phyloP scores from a whole-genome alignment of 2,113 vertebrate species.

The Patagioenas fasciata region DNA sequence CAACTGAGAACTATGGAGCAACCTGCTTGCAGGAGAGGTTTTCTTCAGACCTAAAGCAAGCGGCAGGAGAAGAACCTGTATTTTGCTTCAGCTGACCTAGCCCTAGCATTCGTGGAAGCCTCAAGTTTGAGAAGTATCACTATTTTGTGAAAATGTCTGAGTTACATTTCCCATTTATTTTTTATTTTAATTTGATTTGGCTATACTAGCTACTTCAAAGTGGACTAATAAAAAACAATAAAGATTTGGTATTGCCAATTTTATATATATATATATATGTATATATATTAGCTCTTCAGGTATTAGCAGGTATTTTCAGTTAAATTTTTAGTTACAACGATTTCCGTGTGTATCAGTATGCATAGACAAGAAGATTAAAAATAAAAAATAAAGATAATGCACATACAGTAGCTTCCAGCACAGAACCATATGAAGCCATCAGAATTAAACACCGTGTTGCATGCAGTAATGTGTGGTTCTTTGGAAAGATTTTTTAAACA shows the following conservation, averaged over 20 bases:
- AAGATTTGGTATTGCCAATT: neutral
- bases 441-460: neutral
- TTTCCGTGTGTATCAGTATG: neutral
- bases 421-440: neutral
- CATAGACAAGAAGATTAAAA: neutral
- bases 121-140: neutral
- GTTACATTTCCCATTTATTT: neutral
- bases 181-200: neutral
- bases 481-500: neutral
- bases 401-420: neutral
- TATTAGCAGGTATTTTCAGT: neutral
- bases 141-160: neutral
- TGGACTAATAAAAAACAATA: neutral
- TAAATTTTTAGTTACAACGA: neutral
- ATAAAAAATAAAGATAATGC: neutral
- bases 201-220: neutral
- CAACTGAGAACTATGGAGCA: constrained; percentile 21
- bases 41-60: neutral
- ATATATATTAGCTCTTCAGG: neutral
- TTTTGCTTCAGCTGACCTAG: neutral
- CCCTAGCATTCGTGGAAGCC: neutral
- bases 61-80: neutral
- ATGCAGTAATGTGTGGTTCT: neutral
- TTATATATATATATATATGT: neutral
- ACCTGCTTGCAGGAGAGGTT: neutral